phyloP scores from a whole-genome alignment of 2,888 invertebrate genomes.

The Neoscelio sp. region DNA sequence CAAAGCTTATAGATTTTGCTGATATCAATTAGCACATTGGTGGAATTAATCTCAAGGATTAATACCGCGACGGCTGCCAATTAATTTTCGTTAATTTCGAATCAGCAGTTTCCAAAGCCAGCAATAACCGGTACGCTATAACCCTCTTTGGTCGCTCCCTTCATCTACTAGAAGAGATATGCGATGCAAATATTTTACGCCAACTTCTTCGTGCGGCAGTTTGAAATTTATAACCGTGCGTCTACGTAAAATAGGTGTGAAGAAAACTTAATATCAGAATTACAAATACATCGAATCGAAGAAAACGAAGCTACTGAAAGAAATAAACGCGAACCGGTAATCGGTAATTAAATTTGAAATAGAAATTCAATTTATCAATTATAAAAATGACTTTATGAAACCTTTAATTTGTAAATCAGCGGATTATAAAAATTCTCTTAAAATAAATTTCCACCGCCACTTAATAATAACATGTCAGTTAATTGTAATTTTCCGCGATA shows the following conservation, averaged over 20 bases:
- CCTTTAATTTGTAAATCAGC: background rate
- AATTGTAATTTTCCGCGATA: conserved; percentile 5
- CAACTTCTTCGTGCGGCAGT: conserved; percentile 46
- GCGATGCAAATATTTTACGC: conserved; percentile 53
- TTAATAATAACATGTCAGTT: conserved; percentile 17
- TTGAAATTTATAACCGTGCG: conserved; percentile 37
- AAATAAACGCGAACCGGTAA: conserved; percentile 11
- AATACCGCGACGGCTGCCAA: conserved; percentile 80
- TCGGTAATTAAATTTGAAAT: conserved; percentile 10
- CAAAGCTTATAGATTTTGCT: conserved; percentile 55
- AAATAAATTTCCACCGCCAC: background rate
- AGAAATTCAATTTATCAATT: conserved; percentile 2
- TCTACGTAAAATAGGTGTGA: conserved; percentile 2
- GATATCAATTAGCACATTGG: conserved; percentile 80
- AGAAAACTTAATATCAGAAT: conserved; percentile 20
- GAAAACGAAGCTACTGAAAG: background rate
- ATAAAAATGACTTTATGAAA: conserved; percentile 13
- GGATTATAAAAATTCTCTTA: background rate
- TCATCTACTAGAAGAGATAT: conserved; percentile 40
- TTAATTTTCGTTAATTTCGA: conserved; percentile 82
- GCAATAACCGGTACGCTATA: conserved; percentile 63
- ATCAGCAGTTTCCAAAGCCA: conserved; percentile 81
- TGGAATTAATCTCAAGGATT: conserved; percentile 80
- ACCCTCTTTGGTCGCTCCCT: conserved; percentile 54
- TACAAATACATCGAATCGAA: background rate